phyloP scores from a whole-genome alignment of 1,140 invertebrate genomes.

The Bicyclus anynana region DNA sequence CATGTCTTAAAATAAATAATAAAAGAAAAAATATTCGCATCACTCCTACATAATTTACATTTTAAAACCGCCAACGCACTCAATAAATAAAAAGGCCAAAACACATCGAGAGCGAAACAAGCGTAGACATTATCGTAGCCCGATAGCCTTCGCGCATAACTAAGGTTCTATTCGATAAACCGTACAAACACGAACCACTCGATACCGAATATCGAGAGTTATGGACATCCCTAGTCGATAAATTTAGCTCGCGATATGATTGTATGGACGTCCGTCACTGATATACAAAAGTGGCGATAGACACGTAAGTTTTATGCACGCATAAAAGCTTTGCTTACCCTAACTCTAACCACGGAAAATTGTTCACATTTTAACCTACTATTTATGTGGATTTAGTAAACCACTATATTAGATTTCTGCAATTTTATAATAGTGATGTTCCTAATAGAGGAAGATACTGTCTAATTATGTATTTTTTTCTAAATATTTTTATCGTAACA shows the following conservation, averaged over 20 bases:
- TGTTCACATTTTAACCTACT: too few relatives aligned
- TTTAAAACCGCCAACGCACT: neutral
- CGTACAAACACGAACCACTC: conserved; percentile 33
- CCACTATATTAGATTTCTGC: too few relatives aligned
- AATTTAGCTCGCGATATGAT: conserved; percentile 30
- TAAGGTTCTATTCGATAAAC: conserved; percentile 47
- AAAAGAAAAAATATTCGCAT: too few relatives aligned
- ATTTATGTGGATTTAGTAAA: too few relatives aligned
- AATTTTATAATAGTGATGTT: too few relatives aligned
- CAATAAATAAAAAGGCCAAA: conserved; percentile 40
- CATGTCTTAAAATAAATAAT: too few relatives aligned
- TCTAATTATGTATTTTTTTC: too few relatives aligned
- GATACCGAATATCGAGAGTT: conserved; percentile 53
- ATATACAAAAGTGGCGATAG: neutral
- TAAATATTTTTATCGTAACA: too few relatives aligned
- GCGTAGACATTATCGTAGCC: conserved; percentile 46
- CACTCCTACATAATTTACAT: neutral
- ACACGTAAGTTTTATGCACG: neutral
- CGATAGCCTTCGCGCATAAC: conserved; percentile 48
- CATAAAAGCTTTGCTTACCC: neutral
- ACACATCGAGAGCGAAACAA: conserved; percentile 23
- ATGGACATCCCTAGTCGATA: conserved; percentile 32
- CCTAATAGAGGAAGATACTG: too few relatives aligned
- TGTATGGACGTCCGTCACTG: conserved; percentile 17
- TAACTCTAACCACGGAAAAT: too few relatives aligned